phyloP scores from a whole-genome alignment of 1,140 invertebrate species.

The Ditylenchus dipsaci region DNA sequence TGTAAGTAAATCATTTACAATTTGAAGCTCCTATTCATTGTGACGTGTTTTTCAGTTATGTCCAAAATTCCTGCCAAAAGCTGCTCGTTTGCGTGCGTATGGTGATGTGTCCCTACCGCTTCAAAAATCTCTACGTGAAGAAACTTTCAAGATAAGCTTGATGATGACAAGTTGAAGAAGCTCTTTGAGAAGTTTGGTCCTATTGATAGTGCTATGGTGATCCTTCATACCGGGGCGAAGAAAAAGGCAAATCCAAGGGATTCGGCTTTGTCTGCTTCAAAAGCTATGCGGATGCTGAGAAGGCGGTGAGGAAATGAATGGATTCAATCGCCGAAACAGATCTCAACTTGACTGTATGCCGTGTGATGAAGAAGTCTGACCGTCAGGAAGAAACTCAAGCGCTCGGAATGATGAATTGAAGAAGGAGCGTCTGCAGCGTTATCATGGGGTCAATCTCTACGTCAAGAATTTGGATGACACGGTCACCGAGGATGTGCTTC shows the following conservation, averaged over 20 bases:
- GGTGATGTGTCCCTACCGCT: constrained; percentile 93
- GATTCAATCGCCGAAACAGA: constrained; percentile 30
- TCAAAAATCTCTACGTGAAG: constrained; percentile 91
- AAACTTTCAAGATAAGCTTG: constrained; percentile 72
- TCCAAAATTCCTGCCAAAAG: constrained; percentile 92
- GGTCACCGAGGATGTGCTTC: constrained; percentile 87
- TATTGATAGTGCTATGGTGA: constrained; percentile 78
- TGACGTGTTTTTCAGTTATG: constrained; percentile 63
- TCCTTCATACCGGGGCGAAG: no score
- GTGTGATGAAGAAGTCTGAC: constrained; percentile 96
- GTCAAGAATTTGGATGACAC: constrained; percentile 97
- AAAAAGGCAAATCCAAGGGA: constrained; percentile 86
- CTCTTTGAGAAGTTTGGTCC: constrained; percentile 92
- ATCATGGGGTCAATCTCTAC: constrained; percentile 88
- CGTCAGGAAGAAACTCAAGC: constrained; percentile 90
- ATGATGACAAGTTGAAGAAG: constrained; percentile 82
- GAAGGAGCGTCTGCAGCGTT: constrained; percentile 82
- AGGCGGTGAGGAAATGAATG: constrained; percentile 57
- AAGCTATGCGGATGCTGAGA: constrained; percentile 80
- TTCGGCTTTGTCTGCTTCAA: constrained; percentile 99
- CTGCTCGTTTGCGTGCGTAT: constrained; percentile 90
- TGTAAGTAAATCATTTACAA: constrained; percentile 59
- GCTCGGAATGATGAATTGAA: constrained; percentile 92
- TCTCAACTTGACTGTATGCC: constrained; percentile 68
- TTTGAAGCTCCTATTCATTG: background rate